Percentiles rank a stretch among this genome's conserved stretches.
These are phyloP conservation scores for Eupeodes latifasciatus DNA, from an alignment of 2,888 invertebrate species.

Conservation along the genomic window DNA sequence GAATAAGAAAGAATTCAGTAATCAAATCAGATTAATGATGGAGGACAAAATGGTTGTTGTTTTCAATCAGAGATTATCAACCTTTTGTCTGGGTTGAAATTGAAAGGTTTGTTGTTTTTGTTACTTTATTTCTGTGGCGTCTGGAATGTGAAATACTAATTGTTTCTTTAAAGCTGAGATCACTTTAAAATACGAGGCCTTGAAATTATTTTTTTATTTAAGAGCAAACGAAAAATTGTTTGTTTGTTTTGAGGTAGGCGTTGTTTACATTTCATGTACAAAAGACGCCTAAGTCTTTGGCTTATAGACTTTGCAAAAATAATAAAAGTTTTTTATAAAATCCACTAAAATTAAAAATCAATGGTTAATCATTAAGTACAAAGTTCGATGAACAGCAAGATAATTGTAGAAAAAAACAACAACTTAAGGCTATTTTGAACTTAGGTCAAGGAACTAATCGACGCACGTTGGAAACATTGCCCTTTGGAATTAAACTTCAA, in stretches of 20 bases:
- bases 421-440: neutral
- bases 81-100: constrained; percentile 20
- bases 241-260: neutral
- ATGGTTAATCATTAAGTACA: neutral
- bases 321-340: neutral
- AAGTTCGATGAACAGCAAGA: neutral
- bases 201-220: neutral
- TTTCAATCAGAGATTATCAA: constrained; percentile 58
- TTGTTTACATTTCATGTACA: neutral
- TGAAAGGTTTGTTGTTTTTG: neutral
- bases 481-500: too few species aligned
- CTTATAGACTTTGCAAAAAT: neutral
- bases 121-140: neutral
- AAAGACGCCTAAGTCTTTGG: neutral
- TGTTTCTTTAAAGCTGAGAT: neutral
- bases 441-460: neutral
- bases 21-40: neutral
- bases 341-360: neutral
- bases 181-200: neutral
- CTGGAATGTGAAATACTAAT: neutral
- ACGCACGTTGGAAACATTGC: neutral
- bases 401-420: neutral
- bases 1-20: constrained; percentile 3
- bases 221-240: neutral
- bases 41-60: constrained; percentile 19